Conservation (phyloP, 2,113 vertebrate genomes). For the Erythrocebus patas region DNA sequence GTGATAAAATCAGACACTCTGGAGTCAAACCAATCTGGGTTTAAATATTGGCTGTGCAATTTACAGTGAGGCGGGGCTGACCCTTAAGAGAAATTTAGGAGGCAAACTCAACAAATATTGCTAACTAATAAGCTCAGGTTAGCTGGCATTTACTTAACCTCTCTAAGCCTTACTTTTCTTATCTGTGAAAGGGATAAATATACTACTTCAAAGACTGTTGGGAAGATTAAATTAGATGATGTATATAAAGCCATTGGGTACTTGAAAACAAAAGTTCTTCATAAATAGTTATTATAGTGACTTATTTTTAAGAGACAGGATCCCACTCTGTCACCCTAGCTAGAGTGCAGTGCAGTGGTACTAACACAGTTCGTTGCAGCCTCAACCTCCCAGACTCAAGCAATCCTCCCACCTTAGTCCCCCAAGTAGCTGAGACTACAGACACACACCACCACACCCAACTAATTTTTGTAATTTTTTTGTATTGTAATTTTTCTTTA, state of each 20-base stretch:
- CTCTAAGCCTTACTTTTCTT: not conserved
- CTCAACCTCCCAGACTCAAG: not conserved
- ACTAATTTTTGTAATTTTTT: too few relatives aligned
- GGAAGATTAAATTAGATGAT: not conserved
- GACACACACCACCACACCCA: too few relatives aligned
- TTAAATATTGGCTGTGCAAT: conserved; percentile 21
- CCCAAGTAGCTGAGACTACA: too few relatives aligned
- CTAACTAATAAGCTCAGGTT: not conserved
- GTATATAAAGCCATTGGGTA: not conserved
- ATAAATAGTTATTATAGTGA: not conserved
- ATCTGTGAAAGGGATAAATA: not conserved
- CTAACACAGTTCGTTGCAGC: not conserved
- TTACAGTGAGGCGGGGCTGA: not conserved
- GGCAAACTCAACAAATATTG: not conserved
- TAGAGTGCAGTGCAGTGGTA: not conserved
- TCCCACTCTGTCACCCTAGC: not conserved
- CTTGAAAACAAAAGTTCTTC: not conserved
- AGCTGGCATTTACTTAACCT: not conserved
- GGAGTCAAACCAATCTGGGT: conserved; percentile 24
- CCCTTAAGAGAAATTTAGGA: not conserved
- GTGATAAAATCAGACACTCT: conserved; percentile 42
- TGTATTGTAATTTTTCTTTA: too few relatives aligned
- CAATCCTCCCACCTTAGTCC: not conserved
- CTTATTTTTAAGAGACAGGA: not conserved
- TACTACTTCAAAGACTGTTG: not conserved